phyloP scores from a whole-genome alignment of 2,113 vertebrate genomes.

The Glaucidium brasilianum region DNA sequence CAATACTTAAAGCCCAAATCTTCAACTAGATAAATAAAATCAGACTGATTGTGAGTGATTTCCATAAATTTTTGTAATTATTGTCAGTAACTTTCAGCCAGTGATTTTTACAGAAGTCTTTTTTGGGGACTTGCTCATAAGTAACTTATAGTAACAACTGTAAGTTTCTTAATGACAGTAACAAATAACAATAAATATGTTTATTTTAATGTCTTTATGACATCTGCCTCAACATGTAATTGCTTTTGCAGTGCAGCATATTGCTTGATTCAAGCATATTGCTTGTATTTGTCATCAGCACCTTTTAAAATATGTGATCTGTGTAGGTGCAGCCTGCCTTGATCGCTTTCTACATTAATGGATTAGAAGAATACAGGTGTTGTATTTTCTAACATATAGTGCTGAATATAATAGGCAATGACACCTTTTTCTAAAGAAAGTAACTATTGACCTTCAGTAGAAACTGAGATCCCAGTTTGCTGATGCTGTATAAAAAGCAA shows the following conservation, averaged over 20 bases:
- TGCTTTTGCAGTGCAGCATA: neutral
- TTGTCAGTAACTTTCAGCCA: neutral
- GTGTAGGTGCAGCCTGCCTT: neutral
- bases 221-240: neutral
- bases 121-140: neutral
- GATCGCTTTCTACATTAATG: neutral
- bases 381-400: neutral
- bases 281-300: neutral
- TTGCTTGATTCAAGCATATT: neutral
- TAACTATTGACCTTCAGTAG: neutral
- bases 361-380: neutral
- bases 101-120: neutral
- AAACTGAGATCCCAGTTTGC: neutral
- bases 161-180: neutral
- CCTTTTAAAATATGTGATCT: neutral
- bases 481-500: neutral
- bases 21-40: neutral
- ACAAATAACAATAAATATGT: accelerated
- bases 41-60: neutral
- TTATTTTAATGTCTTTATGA: neutral
- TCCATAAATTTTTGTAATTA: neutral
- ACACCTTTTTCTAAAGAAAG: neutral
- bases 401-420: neutral
- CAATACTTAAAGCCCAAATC: neutral
- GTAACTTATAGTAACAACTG: neutral